These are phyloP conservation scores for Ptychobarbus kaznakovi DNA, from an alignment of 2,797 vertebrate genomes.

Conservation along the genomic window DNA sequence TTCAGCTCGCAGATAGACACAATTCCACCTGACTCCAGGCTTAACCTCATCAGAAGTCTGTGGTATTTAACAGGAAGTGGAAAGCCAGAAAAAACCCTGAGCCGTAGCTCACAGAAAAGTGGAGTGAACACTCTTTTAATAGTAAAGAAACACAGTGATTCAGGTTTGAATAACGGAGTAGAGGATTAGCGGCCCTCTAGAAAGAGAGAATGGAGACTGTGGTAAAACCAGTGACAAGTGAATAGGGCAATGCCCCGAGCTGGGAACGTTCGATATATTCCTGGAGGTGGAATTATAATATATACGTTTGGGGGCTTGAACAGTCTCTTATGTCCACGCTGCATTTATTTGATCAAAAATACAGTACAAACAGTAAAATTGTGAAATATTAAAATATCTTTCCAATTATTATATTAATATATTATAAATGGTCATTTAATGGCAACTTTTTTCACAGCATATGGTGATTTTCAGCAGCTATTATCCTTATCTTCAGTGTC, in stretches of 20 bases:
- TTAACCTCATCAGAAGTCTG: constrained; percentile 77
- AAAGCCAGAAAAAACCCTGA: constrained; percentile 66
- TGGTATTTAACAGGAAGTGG: constrained; percentile 79
- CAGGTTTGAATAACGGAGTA: constrained; percentile 69
- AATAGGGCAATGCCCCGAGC: constrained; percentile 68
- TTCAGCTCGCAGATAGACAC: constrained; percentile 56
- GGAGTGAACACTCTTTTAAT: constrained; percentile 84
- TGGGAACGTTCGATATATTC: constrained; percentile 34
- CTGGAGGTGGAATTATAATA: neutral
- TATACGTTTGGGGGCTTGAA: neutral
- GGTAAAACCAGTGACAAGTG: constrained; percentile 58
- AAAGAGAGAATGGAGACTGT: constrained; percentile 70
- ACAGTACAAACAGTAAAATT: neutral
- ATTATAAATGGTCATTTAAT: neutral
- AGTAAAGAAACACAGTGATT: constrained; percentile 71
- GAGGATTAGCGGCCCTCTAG: constrained; percentile 68
- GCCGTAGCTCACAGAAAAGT: constrained; percentile 71
- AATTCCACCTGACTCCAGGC: constrained; percentile 72
- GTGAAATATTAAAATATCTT: neutral
- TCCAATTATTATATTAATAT: neutral
- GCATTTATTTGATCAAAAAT: neutral
- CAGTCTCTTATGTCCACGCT: neutral
- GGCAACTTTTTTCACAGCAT: neutral
- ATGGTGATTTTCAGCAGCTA: neutral
- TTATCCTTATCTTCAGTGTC: neutral